phyloP scores from a whole-genome alignment of 2,113 vertebrate genomes.

The Channa argus region DNA sequence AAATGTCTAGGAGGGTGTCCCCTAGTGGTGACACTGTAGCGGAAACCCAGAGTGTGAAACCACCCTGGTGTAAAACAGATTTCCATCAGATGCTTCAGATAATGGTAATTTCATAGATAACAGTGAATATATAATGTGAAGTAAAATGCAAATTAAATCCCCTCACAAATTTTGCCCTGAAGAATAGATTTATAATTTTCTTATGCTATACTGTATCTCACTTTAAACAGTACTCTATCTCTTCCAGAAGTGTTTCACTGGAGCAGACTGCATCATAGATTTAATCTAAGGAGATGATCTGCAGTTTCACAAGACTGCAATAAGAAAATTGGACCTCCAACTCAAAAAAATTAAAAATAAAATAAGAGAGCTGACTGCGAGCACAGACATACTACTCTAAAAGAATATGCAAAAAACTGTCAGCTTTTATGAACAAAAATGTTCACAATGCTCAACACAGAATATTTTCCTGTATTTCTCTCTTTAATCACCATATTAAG shows the following conservation, averaged over 20 bases:
- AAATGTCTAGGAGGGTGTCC: conserved; percentile 71
- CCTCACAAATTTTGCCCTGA: conserved; percentile 72
- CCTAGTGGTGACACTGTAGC: conserved; percentile 77
- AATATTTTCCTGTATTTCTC: conserved; percentile 13
- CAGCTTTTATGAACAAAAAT: conserved; percentile 27
- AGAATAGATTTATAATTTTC: conserved; percentile 79
- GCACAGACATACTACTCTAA: conserved; percentile 10
- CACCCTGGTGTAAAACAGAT: conserved; percentile 72
- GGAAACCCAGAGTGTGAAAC: conserved; percentile 41
- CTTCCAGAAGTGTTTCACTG: conserved; percentile 68
- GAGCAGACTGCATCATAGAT: conserved; percentile 57
- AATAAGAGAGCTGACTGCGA: neutral
- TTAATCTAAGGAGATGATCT: conserved; percentile 75
- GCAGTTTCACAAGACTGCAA: conserved; percentile 52
- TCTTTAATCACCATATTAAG: conserved; percentile 17
- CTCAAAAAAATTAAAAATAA: conserved; percentile 3
- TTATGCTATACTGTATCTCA: conserved; percentile 63
- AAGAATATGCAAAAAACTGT: neutral
- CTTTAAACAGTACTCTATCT: conserved; percentile 72
- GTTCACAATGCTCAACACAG: neutral
- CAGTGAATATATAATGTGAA: conserved; percentile 74
- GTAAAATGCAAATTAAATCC: conserved; percentile 81
- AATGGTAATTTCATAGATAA: conserved; percentile 82
- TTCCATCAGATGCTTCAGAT: conserved; percentile 77
- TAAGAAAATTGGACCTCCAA: conserved; percentile 57